These are phyloP conservation scores for Luperina nickerlii DNA, from an alignment of 2,888 invertebrate species.

Conservation along the genomic window DNA sequence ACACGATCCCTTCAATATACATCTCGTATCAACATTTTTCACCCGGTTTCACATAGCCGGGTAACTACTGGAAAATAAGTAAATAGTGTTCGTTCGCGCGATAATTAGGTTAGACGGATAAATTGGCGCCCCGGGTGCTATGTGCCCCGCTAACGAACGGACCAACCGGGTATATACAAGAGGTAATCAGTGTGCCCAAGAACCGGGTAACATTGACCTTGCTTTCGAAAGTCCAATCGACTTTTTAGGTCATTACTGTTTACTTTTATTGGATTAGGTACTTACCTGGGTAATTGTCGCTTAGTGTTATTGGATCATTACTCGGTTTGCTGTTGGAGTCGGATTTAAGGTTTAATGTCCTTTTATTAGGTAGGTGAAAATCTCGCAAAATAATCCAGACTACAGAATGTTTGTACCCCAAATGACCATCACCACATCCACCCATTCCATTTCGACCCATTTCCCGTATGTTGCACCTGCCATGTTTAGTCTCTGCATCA, in stretches of 20 bases:
- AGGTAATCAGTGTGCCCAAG: conserved; percentile 63
- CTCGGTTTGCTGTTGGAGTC: conserved; percentile 8
- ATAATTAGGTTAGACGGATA: conserved; percentile 82
- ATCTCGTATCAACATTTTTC: conserved; percentile 47
- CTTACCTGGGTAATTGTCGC: conserved; percentile 40
- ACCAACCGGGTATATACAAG: conserved; percentile 50
- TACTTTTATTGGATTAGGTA: conserved; percentile 37
- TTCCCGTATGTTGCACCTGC: no score
- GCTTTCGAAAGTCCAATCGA: conserved; percentile 29
- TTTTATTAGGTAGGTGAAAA: neutral
- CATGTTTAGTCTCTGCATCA: no score
- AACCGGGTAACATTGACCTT: conserved; percentile 51
- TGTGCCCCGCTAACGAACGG: conserved; percentile 75
- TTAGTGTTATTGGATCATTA: conserved; percentile 43
- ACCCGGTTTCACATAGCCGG: conserved; percentile 38
- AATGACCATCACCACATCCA: neutral
- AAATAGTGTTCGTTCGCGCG: conserved; percentile 78
- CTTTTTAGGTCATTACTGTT: conserved; percentile 45
- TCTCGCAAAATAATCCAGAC: neutral
- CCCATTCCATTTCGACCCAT: no score
- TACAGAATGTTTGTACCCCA: neutral
- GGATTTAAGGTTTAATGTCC: conserved; percentile 10
- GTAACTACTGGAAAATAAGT: conserved; percentile 70
- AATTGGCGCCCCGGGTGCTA: conserved; percentile 80
- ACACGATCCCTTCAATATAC: neutral